Base-by-base conservation (phyloP, 2,113 vertebrate species). In the Patagioenas fasciata region DNA sequence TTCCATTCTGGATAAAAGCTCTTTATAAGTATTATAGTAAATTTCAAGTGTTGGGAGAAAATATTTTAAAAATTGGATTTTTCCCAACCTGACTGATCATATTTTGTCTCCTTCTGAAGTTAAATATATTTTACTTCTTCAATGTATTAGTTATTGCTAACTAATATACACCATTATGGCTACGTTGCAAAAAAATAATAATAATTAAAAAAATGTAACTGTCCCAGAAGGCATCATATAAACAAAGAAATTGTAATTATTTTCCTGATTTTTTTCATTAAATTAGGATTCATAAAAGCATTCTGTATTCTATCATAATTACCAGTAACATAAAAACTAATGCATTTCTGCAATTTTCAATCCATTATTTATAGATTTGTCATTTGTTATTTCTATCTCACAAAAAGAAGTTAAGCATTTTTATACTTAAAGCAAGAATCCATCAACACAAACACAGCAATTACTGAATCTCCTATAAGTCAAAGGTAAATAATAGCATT, bases 271-370 rank as follows among this genome's bases (percentile, higher is more conserved):
- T 93, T 64, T 85, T 92, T 66, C 32, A 72, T 50, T 26, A 95
- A 90, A 95, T 72, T 72, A 65, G 64, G 23, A 89, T 89, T 80
- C 80, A 60, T 97, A 96, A 97, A 97, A 96, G 96, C 92, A 83
- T 87, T 92, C 78, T 24, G 31, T 36, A 21, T 66, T 80, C 70
- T 69, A 80, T 84, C 80, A 95, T 96, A 96, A 96, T 96, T 97
- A 95, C 57, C 47, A 96, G 60, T 89, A 95, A 71, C 50, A 93
- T 20, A 83, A 51, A 85, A 91, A 89, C 91, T 94, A 97, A 96
- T 96, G 96, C 57, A 77, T 74, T 94, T 31, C 85, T 91, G 91
- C 51, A 95, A 96, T 97, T 97, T 96, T 91, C 82, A 93, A 66
- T 72, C 88, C 79, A 94, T 96, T 96, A 94, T 80, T 89, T 87